Percentiles rank a stretch among this genome's conserved stretches.
These are phyloP conservation scores for Eupithecia vulgata DNA, from an alignment of 2,888 invertebrate genomes.

Conservation along the genomic window DNA sequence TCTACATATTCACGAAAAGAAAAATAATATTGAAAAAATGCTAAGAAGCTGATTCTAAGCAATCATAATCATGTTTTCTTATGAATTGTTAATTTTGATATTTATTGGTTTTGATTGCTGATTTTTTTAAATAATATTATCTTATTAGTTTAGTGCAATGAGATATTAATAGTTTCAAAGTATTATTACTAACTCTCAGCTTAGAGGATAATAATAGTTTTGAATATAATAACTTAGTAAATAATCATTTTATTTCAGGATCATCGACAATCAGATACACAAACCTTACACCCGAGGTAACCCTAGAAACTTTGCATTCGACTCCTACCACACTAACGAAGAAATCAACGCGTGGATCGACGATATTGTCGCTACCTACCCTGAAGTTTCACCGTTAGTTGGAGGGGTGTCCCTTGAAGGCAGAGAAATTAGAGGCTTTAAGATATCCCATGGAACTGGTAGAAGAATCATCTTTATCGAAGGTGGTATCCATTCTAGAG, in stretches of 20 bases:
- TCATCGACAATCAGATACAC: conserved; percentile 73
- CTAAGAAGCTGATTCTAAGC: neutral
- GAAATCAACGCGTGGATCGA: conserved; percentile 86
- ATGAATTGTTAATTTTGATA: neutral
- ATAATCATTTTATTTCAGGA: conserved; percentile 53
- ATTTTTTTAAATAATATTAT: neutral
- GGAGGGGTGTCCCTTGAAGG: conserved; percentile 76
- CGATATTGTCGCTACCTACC: conserved; percentile 70
- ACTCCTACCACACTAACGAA: conserved; percentile 82
- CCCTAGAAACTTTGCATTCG: conserved; percentile 70
- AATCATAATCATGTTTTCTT: too few species aligned
- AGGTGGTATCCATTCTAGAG: conserved; percentile 88
- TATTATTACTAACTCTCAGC: neutral
- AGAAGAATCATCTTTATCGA: conserved; percentile 69
- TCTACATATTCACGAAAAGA: too few species aligned
- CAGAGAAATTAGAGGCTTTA: conserved; percentile 73
- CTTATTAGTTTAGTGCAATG: neutral
- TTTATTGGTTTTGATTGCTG: neutral
- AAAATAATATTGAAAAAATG: neutral
- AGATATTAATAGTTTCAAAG: too few species aligned
- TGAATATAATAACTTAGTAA: too few species aligned
- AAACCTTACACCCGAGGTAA: conserved; percentile 50
- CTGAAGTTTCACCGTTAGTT: conserved; percentile 68
- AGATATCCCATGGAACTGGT: conserved; percentile 60
- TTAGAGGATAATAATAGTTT: neutral